Evolutionary conservation across 2,888 invertebrate species (phyloP).

Genomic region (Hypena proboscidalis): DNA sequence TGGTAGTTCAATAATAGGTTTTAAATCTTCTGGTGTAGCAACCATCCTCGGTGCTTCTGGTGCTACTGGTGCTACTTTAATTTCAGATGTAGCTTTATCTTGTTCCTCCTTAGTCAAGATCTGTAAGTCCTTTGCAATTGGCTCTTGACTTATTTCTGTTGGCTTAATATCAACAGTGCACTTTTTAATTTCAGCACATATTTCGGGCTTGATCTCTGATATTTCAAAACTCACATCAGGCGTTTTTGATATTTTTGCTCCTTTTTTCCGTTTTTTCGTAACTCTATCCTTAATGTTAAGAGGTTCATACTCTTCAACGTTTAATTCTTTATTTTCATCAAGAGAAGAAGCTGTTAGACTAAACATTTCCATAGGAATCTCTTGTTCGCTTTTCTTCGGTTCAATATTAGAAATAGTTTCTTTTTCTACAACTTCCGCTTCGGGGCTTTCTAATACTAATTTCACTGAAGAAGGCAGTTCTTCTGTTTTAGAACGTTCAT

Average conservation of each 20-base stretch:
- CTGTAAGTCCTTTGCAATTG: no score
- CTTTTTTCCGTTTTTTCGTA: constrained; percentile 50
- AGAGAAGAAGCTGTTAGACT: neutral
- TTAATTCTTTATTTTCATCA: constrained; percentile 24
- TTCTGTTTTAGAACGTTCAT: constrained; percentile 7
- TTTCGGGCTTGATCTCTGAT: constrained; percentile 21
- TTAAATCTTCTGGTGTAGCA: constrained; percentile 9
- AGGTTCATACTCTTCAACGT: constrained; percentile 23
- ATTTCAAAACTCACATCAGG: constrained; percentile 20
- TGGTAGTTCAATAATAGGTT: neutral
- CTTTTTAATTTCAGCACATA: constrained; percentile 1
- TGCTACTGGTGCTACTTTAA: no score
- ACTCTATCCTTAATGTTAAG: constrained; percentile 31
- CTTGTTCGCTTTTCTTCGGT: neutral
- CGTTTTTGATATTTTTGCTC: constrained; percentile 40
- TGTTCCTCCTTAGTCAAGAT: no score
- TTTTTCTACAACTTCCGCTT: neutral
- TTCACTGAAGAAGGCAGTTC: constrained; percentile 6
- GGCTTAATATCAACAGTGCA: constrained; percentile 6
- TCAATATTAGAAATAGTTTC: constrained; percentile 1
- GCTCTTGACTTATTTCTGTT: constrained; percentile 13
- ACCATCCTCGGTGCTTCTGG: no score
- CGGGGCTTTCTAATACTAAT: constrained; percentile 5
- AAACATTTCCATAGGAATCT: constrained; percentile 4
- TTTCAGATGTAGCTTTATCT: no score